Percentiles rank a stretch among this genome's conserved stretches.
Conservation (phyloP, 2,797 vertebrate genomes). For the Peromyscus attwateri region DNA sequence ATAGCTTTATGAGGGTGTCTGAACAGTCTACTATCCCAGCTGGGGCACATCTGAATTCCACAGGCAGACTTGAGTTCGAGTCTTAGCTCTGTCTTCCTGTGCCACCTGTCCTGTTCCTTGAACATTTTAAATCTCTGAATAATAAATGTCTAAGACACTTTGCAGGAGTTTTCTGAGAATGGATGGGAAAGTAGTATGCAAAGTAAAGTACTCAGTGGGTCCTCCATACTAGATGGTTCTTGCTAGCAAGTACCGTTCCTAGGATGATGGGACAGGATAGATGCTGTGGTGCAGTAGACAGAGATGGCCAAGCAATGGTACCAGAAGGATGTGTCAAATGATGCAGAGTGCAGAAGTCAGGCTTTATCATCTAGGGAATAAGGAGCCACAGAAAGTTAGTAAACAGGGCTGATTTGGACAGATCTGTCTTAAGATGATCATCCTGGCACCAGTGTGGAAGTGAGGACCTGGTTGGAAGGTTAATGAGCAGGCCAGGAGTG, state of each 20-base stretch:
- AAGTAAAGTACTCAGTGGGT: neutral
- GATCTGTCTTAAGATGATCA: neutral
- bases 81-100: neutral
- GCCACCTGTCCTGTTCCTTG: neutral
- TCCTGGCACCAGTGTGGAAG: neutral
- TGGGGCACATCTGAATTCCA: neutral
- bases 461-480: neutral
- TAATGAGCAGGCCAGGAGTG: neutral
- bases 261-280: neutral
- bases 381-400: neutral
- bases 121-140: neutral
- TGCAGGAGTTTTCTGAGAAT: neutral
- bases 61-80: neutral
- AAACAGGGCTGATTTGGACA: neutral
- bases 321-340: neutral
- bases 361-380: neutral
- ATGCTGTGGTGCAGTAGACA: too few relatives aligned
- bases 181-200: neutral
- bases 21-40: neutral
- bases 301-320: neutral
- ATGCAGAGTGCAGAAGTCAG: neutral
- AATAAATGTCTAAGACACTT: neutral
- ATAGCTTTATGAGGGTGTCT: neutral
- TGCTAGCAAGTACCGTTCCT: neutral
- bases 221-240: neutral